Conservation (phyloP, 2,113 vertebrate species). For the Menidia beryllina region DNA sequence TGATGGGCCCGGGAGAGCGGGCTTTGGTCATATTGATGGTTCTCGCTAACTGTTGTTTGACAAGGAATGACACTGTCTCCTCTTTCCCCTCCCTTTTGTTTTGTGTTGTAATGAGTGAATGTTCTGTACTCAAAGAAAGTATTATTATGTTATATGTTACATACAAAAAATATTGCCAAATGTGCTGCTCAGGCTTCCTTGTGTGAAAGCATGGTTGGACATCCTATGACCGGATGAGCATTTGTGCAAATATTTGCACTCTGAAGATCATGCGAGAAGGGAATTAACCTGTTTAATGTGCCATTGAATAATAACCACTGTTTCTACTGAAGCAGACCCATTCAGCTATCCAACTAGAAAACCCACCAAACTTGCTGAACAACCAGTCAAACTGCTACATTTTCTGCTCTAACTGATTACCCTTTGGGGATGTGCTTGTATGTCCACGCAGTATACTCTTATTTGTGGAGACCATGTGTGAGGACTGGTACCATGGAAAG, state of each 20-base stretch:
- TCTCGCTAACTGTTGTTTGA: constrained; percentile 59
- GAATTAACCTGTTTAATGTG: constrained; percentile 24
- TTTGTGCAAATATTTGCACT: constrained; percentile 5
- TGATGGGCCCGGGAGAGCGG: constrained; percentile 72
- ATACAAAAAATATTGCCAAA: neutral
- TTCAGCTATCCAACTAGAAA: constrained; percentile 31
- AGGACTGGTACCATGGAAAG: constrained; percentile 25
- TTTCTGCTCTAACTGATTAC: constrained; percentile 17
- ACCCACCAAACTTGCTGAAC: constrained; percentile 39
- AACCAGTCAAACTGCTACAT: constrained; percentile 22
- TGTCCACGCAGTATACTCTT: constrained; percentile 50
- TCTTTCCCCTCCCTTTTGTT: constrained; percentile 46
- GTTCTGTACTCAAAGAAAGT: too few relatives aligned
- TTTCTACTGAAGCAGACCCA: constrained; percentile 8
- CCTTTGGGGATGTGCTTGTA: constrained; percentile 40
- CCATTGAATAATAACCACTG: neutral
- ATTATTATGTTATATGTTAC: neutral
- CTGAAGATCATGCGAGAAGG: constrained; percentile 7
- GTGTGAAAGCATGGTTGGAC: constrained; percentile 1
- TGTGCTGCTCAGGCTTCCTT: neutral
- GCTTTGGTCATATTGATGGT: constrained; percentile 63
- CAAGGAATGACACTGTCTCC: constrained; percentile 62
- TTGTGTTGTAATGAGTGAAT: constrained; percentile 29
- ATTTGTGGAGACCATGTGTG: constrained; percentile 42
- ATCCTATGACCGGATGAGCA: neutral